Evolutionary conservation across 2,113 vertebrate genomes (phyloP).

Genomic region (Haplochromis vanheusdeni): DNA sequence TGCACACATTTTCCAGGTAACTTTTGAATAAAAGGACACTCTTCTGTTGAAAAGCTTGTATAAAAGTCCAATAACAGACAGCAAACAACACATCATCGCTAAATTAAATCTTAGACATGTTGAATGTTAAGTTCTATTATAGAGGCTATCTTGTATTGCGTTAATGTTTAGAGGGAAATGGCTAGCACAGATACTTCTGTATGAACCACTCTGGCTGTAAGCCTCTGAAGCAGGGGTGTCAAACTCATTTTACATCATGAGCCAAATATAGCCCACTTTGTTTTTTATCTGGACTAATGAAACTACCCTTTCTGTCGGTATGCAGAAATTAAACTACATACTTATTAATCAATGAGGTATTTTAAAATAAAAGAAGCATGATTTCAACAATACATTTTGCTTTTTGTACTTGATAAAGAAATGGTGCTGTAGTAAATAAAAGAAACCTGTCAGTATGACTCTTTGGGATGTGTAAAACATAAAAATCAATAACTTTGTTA

Average conservation of each 20-base stretch:
- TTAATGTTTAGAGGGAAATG: neutral
- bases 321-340: neutral
- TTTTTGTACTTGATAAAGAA: neutral
- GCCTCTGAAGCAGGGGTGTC: neutral
- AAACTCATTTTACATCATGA: neutral
- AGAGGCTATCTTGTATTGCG: rapidly evolving
- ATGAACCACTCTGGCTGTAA: neutral
- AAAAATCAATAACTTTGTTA: neutral
- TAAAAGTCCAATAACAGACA: neutral
- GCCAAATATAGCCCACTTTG: neutral
- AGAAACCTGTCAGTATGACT: neutral
- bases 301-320: neutral
- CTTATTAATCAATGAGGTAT: neutral
- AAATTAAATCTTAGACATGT: neutral
- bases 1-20: neutral
- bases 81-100: neutral
- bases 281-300: neutral
- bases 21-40: neutral
- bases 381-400: neutral
- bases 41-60: neutral
- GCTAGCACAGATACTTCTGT: neutral
- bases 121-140: neutral
- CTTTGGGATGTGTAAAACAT: neutral
- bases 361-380: neutral
- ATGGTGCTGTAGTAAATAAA: neutral